A percentile compares a stretch with the other conserved stretches of the same genome.
Evolutionary conservation across 2,113 vertebrate genomes (phyloP).

Genomic region (Mustela lutreola): DNA sequence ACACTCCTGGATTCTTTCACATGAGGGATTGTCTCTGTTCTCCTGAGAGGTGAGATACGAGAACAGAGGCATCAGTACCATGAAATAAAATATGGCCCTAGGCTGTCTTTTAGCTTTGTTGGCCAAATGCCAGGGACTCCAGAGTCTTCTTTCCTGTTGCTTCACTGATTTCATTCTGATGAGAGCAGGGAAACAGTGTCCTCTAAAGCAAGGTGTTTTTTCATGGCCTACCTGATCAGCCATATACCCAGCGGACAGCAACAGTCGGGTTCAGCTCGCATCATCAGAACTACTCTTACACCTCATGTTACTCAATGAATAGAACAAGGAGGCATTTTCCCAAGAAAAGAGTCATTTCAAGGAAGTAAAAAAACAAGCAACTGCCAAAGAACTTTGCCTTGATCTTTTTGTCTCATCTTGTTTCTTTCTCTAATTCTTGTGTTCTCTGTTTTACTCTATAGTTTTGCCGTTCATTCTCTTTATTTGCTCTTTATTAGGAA

Average conservation of each 20-base stretch:
- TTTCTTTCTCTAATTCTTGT: neutral
- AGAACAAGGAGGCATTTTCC: neutral
- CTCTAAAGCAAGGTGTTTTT: neutral
- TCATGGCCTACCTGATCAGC: neutral
- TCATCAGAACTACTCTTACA: neutral
- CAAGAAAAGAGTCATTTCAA: neutral
- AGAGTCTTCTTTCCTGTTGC: no score
- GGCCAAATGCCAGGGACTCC: neutral
- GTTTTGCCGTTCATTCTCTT: constrained; percentile 6
- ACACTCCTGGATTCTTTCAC: neutral
- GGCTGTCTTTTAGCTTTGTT: neutral
- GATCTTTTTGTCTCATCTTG: neutral
- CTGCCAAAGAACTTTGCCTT: neutral
- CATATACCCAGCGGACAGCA: neutral
- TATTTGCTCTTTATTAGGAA: constrained; percentile 6
- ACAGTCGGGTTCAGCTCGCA: neutral
- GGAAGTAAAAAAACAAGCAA: neutral
- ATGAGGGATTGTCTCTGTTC: neutral
- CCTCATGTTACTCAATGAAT: neutral
- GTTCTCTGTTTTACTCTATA: neutral
- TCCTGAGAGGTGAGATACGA: neutral
- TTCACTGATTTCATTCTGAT: neutral
- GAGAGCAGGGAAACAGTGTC: neutral
- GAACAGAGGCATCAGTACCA: neutral
- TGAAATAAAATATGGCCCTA: neutral